phyloP scores from a whole-genome alignment of 2,797 vertebrate species.

The Champsocephalus gunnari region DNA sequence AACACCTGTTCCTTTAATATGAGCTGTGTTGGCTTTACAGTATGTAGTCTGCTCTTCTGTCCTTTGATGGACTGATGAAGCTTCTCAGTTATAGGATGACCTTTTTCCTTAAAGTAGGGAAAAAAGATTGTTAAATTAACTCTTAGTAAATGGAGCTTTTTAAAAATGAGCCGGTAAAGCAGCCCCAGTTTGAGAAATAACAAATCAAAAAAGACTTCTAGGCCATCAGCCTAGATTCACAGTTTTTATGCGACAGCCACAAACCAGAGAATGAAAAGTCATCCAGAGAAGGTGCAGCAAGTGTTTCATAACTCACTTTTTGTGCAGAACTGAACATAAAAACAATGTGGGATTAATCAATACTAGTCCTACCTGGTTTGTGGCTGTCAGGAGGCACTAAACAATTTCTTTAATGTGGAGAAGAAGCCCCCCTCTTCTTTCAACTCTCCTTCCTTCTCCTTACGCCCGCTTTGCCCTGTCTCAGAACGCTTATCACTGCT shows the following conservation, averaged over 20 bases:
- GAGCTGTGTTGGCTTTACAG: slow-evolving; percentile 10
- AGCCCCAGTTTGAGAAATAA: neutral
- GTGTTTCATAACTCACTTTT: neutral
- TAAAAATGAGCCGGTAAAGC: neutral
- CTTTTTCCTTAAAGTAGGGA: slow-evolving; percentile 88
- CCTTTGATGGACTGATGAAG: neutral
- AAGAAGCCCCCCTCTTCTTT: slow-evolving; percentile 89
- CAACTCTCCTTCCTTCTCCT: slow-evolving; percentile 74
- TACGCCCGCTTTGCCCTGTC: slow-evolving; percentile 83
- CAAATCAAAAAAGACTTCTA: neutral
- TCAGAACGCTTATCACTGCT: slow-evolving; percentile 81
- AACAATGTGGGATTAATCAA: neutral
- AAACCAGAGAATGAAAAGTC: slow-evolving; percentile 59
- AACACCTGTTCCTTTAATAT: slow-evolving; percentile 1
- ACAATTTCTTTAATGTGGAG: slow-evolving; percentile 94
- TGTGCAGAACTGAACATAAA: neutral
- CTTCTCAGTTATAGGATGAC: slow-evolving; percentile 89
- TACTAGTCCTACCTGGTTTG: slow-evolving; percentile 86
- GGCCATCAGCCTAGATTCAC: neutral
- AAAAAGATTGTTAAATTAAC: neutral
- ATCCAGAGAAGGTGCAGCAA: neutral
- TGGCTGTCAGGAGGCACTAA: slow-evolving; percentile 90
- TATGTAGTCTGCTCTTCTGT: slow-evolving; percentile 3
- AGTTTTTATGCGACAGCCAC: slow-evolving; percentile 60
- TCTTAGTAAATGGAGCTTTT: neutral